Base-by-base conservation (phyloP, 2,797 vertebrate genomes). In the Tympanoctomys barrerae region DNA sequence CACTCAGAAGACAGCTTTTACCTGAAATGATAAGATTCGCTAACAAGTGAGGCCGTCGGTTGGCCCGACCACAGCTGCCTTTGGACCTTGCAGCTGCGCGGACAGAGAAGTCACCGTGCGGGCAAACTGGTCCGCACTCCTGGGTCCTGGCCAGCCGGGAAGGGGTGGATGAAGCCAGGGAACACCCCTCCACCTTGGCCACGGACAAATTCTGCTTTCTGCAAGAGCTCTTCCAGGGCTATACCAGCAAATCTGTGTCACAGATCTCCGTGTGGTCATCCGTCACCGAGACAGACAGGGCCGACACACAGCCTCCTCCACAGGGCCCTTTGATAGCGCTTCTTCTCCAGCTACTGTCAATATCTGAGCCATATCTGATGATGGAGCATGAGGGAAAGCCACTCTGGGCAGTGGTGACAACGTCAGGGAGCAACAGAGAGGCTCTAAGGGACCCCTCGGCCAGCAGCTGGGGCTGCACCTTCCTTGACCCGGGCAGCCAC, bases 361-460 rank as follows among this genome's bases (percentile, higher is more conserved):
- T 4, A 46, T 33, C 46, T 16, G 49, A 49, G 26, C 21, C 89
- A 57, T 68, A 46, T 39, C 82, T 64, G 21, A 33, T 13, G 75
- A 92, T 10, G 36, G 26, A 42, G 59, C 7, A 22, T 33, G 49
- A n/a, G 28, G 24, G 42, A 80, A 66, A 61, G 24, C 6, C 0
- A 1, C 33, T 10, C 13, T 33, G 11, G 24, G 7, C 0, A 5
- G 70, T 19, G 19, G 18, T 31, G 57, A 18, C 0, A 8, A 22
- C 36, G 1, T 1, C 2, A 1, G 4, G 24, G 36, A 42, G 5
- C 9, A 1, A 12, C n/a, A 4, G 11, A 16, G 2, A 46, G 28
- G n/a, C 31, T 71, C 22, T 2, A 42, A 22, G 3, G 42, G 31
- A 4, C 13, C 1, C 52, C 12, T 42, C 1, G 3, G 16, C 36